These are phyloP conservation scores for Blennius ocellaris DNA, from an alignment of 2,113 vertebrate genomes.

Conservation along the genomic window DNA sequence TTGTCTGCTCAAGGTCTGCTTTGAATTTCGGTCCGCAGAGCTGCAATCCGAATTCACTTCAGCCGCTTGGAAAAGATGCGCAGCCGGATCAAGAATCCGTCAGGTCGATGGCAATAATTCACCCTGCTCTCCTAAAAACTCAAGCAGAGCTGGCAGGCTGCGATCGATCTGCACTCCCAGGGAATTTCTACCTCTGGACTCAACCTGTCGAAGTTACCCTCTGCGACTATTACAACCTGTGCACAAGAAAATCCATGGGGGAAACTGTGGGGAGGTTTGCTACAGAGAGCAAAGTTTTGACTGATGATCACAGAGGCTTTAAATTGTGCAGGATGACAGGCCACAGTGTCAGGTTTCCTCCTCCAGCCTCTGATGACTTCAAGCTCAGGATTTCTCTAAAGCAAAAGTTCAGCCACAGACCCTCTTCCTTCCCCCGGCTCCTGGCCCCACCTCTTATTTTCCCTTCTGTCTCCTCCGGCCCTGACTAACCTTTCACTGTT, in stretches of 20 bases:
- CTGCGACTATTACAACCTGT: no score
- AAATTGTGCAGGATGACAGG: constrained; percentile 50
- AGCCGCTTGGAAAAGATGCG: constrained; percentile 53
- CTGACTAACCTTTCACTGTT: constrained; percentile 62
- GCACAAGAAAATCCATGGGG: neutral
- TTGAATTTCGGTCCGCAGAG: constrained; percentile 51
- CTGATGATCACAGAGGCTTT: constrained; percentile 52
- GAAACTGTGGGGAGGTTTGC: neutral
- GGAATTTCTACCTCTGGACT: neutral
- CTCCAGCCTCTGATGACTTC: constrained; percentile 32
- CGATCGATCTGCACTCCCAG: neutral
- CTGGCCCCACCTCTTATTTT: constrained; percentile 26
- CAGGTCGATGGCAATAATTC: constrained; percentile 5
- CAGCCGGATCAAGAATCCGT: constrained; percentile 20
- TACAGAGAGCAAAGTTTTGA: constrained; percentile 17
- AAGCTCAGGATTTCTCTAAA: constrained; percentile 7
- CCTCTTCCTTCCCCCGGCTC: neutral
- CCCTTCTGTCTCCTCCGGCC: constrained; percentile 31
- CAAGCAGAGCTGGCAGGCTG: neutral
- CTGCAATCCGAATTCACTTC: constrained; percentile 32
- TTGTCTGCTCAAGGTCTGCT: constrained; percentile 64
- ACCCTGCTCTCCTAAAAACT: constrained; percentile 3
- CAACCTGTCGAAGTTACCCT: neutral
- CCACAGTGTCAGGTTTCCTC: constrained; percentile 36
- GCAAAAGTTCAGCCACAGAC: constrained; percentile 29